A percentile compares a stretch with the other conserved stretches of the same genome.
Evolutionary conservation across 2,113 vertebrate species (phyloP).

Genomic region (Equus przewalskii): DNA sequence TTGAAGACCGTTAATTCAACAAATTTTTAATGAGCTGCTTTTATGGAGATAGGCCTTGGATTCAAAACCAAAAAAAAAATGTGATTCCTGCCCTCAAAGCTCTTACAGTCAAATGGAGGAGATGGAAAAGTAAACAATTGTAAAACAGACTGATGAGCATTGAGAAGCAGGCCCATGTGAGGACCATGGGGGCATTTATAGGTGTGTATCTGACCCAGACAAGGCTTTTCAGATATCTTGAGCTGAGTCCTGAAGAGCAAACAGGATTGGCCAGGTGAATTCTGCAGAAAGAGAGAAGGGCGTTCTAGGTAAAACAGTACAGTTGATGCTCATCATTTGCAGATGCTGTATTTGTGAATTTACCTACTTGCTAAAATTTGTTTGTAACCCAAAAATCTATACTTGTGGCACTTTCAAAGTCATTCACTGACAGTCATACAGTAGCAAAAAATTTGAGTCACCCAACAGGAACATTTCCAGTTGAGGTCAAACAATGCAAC

Average conservation of each 20-base stretch:
- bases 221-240: not conserved
- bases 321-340: constrained; percentile 5
- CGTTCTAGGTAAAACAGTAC: not conserved
- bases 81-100: not conserved
- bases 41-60: not conserved
- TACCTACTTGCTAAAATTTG: not conserved
- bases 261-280: not conserved
- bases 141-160: not conserved
- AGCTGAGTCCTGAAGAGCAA: constrained; percentile 13
- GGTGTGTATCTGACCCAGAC: not conserved
- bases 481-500: not conserved
- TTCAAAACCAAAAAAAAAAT: not conserved
- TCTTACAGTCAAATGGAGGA: constrained; percentile 20
- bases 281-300: constrained; percentile 20
- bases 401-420: not conserved
- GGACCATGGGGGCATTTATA: not conserved
- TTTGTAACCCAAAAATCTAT: not conserved
- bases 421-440: not conserved
- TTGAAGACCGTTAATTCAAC: constrained; percentile 48
- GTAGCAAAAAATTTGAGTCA: not conserved
- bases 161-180: not conserved
- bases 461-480: not conserved
- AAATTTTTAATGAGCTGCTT: constrained; percentile 36
- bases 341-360: constrained; percentile 3
- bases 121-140: not conserved